Conservation (phyloP, 1,140 invertebrate genomes). For the Drosophila lini region DNA sequence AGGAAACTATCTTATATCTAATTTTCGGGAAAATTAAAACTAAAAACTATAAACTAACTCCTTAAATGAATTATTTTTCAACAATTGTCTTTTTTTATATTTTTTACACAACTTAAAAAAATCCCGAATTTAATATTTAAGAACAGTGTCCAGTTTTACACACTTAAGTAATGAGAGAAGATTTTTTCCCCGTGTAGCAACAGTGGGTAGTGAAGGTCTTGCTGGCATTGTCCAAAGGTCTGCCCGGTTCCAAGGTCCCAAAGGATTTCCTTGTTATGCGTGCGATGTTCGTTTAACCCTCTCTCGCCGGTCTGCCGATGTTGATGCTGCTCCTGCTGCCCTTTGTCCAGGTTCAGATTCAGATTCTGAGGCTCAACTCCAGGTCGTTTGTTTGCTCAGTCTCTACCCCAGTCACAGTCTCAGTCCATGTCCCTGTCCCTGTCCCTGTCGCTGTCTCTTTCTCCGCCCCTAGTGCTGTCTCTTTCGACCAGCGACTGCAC, state of each 20-base stretch:
- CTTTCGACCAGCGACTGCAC: slow-evolving; percentile 47
- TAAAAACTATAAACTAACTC: too few relatives aligned
- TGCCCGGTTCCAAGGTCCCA: slow-evolving; percentile 69
- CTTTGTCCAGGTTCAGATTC: slow-evolving; percentile 72
- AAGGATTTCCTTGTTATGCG: slow-evolving; percentile 82
- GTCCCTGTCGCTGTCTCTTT: slow-evolving; percentile 1
- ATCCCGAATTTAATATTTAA: background rate
- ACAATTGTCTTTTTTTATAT: too few relatives aligned
- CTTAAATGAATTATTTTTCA: too few relatives aligned
- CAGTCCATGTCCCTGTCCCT: background rate
- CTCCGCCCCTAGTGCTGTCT: slow-evolving; percentile 3
- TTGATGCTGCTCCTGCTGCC: slow-evolving; percentile 53
- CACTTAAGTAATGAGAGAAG: too few relatives aligned
- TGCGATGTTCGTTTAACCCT: slow-evolving; percentile 80
- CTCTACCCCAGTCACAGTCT: background rate
- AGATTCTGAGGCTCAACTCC: slow-evolving; percentile 49
- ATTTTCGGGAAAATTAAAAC: too few relatives aligned
- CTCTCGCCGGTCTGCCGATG: slow-evolving; percentile 6
- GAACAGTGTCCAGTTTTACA: background rate
- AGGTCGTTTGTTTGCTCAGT: slow-evolving; percentile 72
- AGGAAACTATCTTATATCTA: too few relatives aligned
- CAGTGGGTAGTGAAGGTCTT: slow-evolving; percentile 60
- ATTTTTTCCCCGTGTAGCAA: background rate
- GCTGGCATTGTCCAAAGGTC: slow-evolving; percentile 58
- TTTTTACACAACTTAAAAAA: too few relatives aligned